A percentile compares a stretch with the other conserved stretches of the same genome.
phyloP scores from a whole-genome alignment of 2,888 invertebrate species.

The Thalpophila matura region DNA sequence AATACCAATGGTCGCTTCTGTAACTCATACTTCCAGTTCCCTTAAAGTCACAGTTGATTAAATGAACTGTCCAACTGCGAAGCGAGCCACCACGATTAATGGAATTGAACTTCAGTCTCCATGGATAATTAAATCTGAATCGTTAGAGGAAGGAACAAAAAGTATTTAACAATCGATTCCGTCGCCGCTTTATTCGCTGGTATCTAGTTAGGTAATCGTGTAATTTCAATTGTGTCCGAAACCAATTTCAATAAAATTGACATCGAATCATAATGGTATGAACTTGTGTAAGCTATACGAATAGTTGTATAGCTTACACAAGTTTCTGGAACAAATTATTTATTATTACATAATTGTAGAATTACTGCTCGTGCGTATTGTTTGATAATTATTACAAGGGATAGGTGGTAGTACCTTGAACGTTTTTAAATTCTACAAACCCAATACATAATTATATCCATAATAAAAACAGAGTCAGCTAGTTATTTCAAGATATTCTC shows the following conservation, averaged over 20 bases:
- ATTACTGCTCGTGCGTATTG: not conserved
- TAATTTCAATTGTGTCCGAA: conserved; percentile 25
- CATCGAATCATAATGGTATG: no score
- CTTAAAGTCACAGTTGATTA: conserved; percentile 31
- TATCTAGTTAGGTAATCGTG: conserved; percentile 22
- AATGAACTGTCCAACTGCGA: conserved; percentile 50
- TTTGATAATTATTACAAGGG: not conserved
- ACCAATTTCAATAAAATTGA: not conserved
- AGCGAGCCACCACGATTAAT: conserved; percentile 44
- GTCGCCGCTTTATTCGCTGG: not conserved
- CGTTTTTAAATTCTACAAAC: no score
- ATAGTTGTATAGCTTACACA: not conserved
- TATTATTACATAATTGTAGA: no score
- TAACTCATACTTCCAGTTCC: conserved; percentile 2
- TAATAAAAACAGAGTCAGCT: no score
- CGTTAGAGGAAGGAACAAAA: conserved; percentile 36
- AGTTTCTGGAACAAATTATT: conserved; percentile 15
- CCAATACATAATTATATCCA: no score
- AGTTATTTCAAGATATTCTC: no score
- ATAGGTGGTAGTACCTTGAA: no score
- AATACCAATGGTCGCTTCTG: not conserved
- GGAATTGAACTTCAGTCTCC: conserved; percentile 39
- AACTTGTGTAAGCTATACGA: no score
- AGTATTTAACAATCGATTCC: conserved; percentile 36
- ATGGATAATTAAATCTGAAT: conserved; percentile 44